A percentile compares a stretch with the other conserved stretches of the same genome.
phyloP scores from a whole-genome alignment of 2,888 invertebrate genomes.

The Leptinotarsa peninsularis region DNA sequence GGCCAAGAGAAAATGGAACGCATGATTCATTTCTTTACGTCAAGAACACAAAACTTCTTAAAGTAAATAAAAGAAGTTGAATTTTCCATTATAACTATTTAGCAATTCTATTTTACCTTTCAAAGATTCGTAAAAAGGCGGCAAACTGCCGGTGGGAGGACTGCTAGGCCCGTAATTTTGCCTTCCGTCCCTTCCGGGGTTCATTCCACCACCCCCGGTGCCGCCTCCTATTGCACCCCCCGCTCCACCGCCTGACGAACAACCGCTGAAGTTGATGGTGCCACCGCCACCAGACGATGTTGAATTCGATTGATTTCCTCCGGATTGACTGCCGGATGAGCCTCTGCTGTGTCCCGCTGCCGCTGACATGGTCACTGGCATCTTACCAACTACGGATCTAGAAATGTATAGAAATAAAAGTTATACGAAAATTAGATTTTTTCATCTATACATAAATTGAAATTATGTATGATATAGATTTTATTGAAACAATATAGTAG shows the following conservation, averaged over 20 bases:
- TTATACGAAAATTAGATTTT: no score
- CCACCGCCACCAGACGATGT: slow-evolving; percentile 43
- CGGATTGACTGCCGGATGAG: slow-evolving; percentile 58
- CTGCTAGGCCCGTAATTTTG: slow-evolving; percentile 90
- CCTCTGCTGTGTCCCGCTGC: slow-evolving; percentile 86
- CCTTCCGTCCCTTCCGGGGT: slow-evolving; percentile 81
- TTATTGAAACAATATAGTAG: no score
- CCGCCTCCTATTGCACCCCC: slow-evolving; percentile 70
- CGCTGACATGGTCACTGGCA: slow-evolving; percentile 77
- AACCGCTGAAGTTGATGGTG: slow-evolving; percentile 57
- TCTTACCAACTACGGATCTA: slow-evolving; percentile 67
- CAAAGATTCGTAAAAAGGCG: slow-evolving; percentile 90
- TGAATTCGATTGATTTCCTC: slow-evolving; percentile 32
- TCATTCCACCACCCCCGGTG: slow-evolving; percentile 77
- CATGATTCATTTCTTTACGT: no score
- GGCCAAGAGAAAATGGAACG: no score
- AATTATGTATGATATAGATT: no score
- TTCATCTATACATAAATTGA: no score
- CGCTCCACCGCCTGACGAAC: slow-evolving; percentile 70
- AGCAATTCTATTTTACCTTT: slow-evolving; percentile 68
- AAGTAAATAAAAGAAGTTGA: no score
- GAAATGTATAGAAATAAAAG: not conserved
- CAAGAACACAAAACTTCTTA: no score
- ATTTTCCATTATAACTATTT: no score
- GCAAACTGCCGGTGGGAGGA: slow-evolving; percentile 87